phyloP scores from a whole-genome alignment of 2,113 vertebrate genomes.

The Forbesichthys agassizii region DNA sequence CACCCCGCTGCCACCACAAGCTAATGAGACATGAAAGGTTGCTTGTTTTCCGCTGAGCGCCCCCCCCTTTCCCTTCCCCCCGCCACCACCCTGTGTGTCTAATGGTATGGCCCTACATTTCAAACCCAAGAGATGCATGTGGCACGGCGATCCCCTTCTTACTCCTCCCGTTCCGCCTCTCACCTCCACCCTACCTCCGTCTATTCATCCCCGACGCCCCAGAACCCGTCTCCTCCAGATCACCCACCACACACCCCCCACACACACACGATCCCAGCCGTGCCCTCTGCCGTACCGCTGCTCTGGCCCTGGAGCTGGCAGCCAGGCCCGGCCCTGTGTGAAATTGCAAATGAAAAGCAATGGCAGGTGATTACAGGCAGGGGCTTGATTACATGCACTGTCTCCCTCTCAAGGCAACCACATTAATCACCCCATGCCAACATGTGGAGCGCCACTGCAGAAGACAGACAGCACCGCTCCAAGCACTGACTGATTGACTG shows the following conservation, averaged over 20 bases:
- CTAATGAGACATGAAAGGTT: conserved; percentile 61
- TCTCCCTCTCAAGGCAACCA: conserved; percentile 61
- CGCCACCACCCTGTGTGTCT: not conserved
- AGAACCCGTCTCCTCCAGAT: not conserved
- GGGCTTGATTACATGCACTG: conserved; percentile 71
- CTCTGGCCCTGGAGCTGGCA: conserved; percentile 26
- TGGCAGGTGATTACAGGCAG: conserved; percentile 68
- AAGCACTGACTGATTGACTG: conserved; percentile 41
- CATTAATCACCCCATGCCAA: conserved; percentile 64
- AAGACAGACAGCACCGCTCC: conserved; percentile 30
- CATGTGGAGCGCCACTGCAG: conserved; percentile 30
- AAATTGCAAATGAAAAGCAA: conserved; percentile 68
- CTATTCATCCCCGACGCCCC: not conserved
- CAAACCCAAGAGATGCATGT: conserved; percentile 44
- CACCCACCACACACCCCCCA: not conserved
- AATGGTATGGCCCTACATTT: conserved; percentile 17
- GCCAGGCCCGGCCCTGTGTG: conserved; percentile 48
- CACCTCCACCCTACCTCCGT: not conserved
- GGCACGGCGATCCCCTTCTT: conserved; percentile 7
- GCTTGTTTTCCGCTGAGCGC: conserved; percentile 11
- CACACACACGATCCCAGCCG: not conserved
- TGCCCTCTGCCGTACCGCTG: conserved; percentile 4
- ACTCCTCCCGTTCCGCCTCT: not conserved
- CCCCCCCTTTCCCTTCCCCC: not conserved
- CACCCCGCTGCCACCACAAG: conserved; percentile 19